Base-by-base conservation (phyloP, 2,113 vertebrate species). In the Scortum barcoo region DNA sequence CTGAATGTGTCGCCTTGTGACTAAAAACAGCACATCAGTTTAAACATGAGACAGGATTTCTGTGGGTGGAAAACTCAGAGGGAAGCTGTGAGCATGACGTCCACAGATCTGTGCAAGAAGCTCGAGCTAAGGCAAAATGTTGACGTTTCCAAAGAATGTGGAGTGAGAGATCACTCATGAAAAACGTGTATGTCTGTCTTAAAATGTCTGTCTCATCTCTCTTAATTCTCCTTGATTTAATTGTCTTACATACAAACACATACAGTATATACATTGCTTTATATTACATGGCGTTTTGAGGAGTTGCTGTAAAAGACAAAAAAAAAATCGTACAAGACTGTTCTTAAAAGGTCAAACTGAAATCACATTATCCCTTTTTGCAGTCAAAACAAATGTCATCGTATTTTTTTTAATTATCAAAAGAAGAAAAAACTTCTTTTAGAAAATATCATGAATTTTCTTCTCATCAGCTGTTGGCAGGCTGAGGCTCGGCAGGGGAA, bases 1-100 rank as follows among this genome's bases (percentile, higher is more conserved):
- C 62, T 40, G 40, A 60, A 44, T 75, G 50, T 69, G 77, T 67
- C 58, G 50, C 72, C 51, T 26, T 50, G 56, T 40, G 61, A 66
- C 46, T 26, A 24, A 54, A 68, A 58, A n/a, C 36, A 61, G n/a
- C 48, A 57, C 3, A 20, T 61, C 51, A 17, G 1, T 51, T 74
- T 77, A 14, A 73, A 46, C 16, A 50, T 76, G 8, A 26, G 54
- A 61, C 30, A 30, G 40, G 38, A 13, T 50, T 14, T 67, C n/a
- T n/a, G n/a, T n/a, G n/a, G n/a, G n/a, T n/a, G n/a, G n/a, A n/a
- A n/a, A n/a, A n/a, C n/a, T n/a, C n/a, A n/a, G n/a, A n/a, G n/a
- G n/a, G n/a, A n/a, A 54, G 36, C 44, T 65, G 44, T 48, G 50
- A 69, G 57, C 66, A 2, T 19, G 14, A 38, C 5, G 33, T 62